Base-by-base conservation (phyloP, 2,797 vertebrate species). In the Lophotriccus pileatus region DNA sequence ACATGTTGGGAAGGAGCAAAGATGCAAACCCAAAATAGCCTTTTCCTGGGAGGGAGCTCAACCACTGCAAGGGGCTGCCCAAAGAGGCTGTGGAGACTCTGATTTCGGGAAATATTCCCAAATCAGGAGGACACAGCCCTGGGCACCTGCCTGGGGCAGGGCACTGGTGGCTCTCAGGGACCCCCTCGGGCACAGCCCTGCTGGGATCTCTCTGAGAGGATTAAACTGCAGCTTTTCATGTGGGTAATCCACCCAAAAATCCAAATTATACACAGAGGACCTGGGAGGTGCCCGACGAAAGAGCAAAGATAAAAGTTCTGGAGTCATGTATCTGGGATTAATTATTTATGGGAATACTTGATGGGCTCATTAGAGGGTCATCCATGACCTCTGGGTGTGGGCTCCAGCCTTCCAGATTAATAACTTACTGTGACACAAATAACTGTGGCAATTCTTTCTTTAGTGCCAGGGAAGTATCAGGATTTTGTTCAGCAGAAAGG, bases 311-410 rank as follows among this genome's bases (percentile, higher is more conserved):
- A 19, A 59, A 87, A 80, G 13, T 21, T 67, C 77, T 84, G 66
- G 14, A 56, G 23, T 39, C 90, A 91, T 58, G 56, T 75, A 34
- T 67, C 52, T 77, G 30, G 43, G 19, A 67, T 97, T 95, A 95
- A 97, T 95, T 96, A 96, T 96, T 93, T 77, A 95, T 89, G 58
- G 58, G 27, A 82, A 93, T 83, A 39, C 88, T 85, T 85, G 90
- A 95, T 74, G 72, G 87, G 32, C 95, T 95, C 93, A 94, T 96
- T 96, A 96, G 19, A 2, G 0, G 92, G 94, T 96, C 95, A 94
- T 52, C 78, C 55, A 77, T 39, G 72, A 96, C 95, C 93, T 89
- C 93, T 90, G 89, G 85, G 92, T 23, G 93, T 22, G 5, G 25
- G 25, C 89, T 87, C 92, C 74, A 83, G 84, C 93, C 55, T 95